These are phyloP conservation scores for Protomyctophum bolini DNA, from an alignment of 2,113 vertebrate genomes.

Conservation along the genomic window DNA sequence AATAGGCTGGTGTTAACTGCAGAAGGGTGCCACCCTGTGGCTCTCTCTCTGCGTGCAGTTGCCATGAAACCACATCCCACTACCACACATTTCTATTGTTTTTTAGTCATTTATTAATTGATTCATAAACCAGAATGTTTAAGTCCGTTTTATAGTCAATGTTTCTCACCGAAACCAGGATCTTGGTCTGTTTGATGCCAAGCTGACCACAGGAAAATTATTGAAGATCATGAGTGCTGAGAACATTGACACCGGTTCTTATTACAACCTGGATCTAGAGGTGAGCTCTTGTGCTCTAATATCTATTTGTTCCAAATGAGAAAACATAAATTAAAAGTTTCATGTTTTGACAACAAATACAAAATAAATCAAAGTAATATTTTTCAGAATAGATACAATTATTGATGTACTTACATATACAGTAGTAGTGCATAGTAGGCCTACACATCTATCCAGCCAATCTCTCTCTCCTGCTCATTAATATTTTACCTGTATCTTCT, in stretches of 20 bases:
- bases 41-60: no score
- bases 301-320: neutral
- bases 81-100: neutral
- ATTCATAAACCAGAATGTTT: neutral
- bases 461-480: neutral
- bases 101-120: neutral
- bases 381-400: no score
- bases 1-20: no score
- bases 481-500: neutral
- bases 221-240: constrained; percentile 80
- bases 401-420: no score
- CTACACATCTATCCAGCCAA: no score
- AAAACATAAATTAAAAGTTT: no score
- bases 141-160: no score
- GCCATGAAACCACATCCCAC: no score
- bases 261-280: constrained; percentile 83
- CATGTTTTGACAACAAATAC: no score
- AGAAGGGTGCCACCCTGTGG: no score
- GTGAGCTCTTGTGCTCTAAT: constrained; percentile 62
- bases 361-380: no score
- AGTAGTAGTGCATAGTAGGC: no score
- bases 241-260: constrained; percentile 51
- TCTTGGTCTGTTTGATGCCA: constrained; percentile 79
- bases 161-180: constrained; percentile 70
- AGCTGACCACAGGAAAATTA: constrained; percentile 79